These are phyloP conservation scores for Marmota flaviventris DNA, from an alignment of 2,113 vertebrate species.

Conservation along the genomic window DNA sequence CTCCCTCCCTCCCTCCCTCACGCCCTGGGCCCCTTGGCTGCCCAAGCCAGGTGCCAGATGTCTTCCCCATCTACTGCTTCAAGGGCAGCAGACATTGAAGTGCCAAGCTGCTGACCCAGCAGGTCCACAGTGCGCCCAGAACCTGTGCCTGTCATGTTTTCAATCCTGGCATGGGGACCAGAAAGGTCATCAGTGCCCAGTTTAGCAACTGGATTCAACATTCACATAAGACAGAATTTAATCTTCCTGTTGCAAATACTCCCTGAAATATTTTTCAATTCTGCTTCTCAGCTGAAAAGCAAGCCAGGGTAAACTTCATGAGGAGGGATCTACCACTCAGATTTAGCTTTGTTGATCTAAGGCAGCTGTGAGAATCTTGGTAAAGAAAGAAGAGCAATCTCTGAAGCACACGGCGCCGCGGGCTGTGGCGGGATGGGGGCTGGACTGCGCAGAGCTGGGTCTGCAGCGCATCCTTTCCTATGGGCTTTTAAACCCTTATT, in stretches of 20 bases:
- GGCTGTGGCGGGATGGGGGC: not conserved
- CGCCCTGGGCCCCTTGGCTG: not conserved
- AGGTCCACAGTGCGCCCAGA: rapidly evolving
- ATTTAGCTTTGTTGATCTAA: conserved; percentile 79
- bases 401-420: not conserved
- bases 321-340: conserved; percentile 72
- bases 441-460: not conserved
- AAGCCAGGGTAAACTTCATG: conserved; percentile 70
- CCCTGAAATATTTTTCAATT: conserved; percentile 72
- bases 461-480: conserved; percentile 21
- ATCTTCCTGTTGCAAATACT: conserved; percentile 74
- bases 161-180: not conserved
- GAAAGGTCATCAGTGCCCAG: not conserved
- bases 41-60: rapidly evolving
- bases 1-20: not conserved
- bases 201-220: conserved; percentile 16
- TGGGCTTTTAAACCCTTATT: conserved; percentile 58
- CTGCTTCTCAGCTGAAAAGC: conserved; percentile 79
- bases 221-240: conserved; percentile 66
- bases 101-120: not conserved
- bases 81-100: not conserved
- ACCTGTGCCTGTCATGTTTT: not conserved
- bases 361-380: conserved; percentile 52
- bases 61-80: not conserved
- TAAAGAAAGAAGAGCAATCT: conserved; percentile 71